Percentiles rank a stretch among this genome's conserved stretches.
Conservation (phyloP, 2,797 vertebrate species). For the Sarcophilus harrisii region DNA sequence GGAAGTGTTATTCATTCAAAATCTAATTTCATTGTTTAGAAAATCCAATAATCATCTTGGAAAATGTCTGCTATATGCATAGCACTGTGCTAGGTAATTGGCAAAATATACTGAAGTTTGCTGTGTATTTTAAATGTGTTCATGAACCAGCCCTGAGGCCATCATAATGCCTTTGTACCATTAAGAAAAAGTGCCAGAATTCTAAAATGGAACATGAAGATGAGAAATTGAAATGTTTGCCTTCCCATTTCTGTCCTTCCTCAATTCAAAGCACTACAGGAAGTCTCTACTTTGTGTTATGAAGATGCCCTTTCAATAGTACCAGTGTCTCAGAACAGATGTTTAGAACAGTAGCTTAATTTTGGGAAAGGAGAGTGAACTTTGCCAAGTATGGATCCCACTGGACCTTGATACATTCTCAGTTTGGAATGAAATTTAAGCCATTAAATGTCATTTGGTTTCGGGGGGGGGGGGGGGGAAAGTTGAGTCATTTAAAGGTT, state of each 20-base stretch:
- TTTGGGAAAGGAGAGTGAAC: conserved; percentile 59
- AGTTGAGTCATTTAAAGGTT: conserved; percentile 54
- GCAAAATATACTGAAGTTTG: conserved; percentile 57
- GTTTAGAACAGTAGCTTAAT: conserved; percentile 60
- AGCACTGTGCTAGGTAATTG: conserved; percentile 33
- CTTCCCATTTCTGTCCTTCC: not conserved
- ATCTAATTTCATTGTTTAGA: not conserved
- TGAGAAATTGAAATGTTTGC: conserved; percentile 32
- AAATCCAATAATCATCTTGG: conserved; percentile 30
- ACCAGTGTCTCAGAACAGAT: conserved; percentile 60
- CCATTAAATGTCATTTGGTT: conserved; percentile 49
- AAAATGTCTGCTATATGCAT: conserved; percentile 25
- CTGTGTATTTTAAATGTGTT: conserved; percentile 55
- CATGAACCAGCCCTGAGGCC: conserved; percentile 66
- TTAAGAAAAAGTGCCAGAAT: not conserved
- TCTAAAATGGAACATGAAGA: not conserved
- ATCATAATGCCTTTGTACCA: conserved; percentile 62
- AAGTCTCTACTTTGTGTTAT: conserved; percentile 47
- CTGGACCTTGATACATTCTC: conserved; percentile 46
- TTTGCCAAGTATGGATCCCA: conserved; percentile 70
- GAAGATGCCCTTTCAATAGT: conserved; percentile 64
- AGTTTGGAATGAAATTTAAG: conserved; percentile 62
- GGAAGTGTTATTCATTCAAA: not conserved
- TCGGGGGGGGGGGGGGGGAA: not conserved
- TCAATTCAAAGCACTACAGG: conserved; percentile 54